These are phyloP conservation scores for Danaus melanippus DNA, from an alignment of 1,140 invertebrate genomes.

Conservation along the genomic window DNA sequence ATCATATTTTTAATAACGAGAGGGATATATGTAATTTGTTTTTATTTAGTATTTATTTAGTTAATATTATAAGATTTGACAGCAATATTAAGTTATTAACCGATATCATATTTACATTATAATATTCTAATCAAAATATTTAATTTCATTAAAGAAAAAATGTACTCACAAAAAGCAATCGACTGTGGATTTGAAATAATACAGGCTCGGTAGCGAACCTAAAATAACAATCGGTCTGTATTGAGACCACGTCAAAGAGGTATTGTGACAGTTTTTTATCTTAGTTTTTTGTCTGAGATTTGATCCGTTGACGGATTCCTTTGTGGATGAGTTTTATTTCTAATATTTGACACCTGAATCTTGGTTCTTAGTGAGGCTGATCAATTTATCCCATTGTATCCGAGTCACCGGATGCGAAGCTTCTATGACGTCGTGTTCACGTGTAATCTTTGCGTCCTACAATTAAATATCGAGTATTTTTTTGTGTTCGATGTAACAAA, in stretches of 20 bases:
- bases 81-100: too few relatives aligned
- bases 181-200: slow-evolving; percentile 27
- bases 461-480: too few relatives aligned
- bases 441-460: too few relatives aligned
- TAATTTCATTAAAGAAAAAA: slow-evolving; percentile 2
- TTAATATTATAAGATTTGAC: too few relatives aligned
- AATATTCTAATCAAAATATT: slow-evolving; percentile 13
- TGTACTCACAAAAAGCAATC: slow-evolving; percentile 15
- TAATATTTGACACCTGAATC: slow-evolving; percentile 61
- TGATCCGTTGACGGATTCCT: slow-evolving; percentile 56
- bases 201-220: slow-evolving; percentile 38
- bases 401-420: slow-evolving; percentile 34
- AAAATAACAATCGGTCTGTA: slow-evolving; percentile 57
- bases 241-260: slow-evolving; percentile 47
- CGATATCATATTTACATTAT: too few relatives aligned
- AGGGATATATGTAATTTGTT: too few relatives aligned
- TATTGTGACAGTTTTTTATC: slow-evolving; percentile 44
- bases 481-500: too few relatives aligned
- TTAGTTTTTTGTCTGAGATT: slow-evolving; percentile 38
- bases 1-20: too few relatives aligned
- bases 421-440: too few relatives aligned
- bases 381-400: slow-evolving; percentile 47
- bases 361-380: slow-evolving; percentile 41
- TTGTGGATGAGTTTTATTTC: slow-evolving; percentile 48
- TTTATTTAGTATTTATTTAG: too few relatives aligned